Percentiles rank a stretch among this genome's conserved stretches.
Conservation (phyloP, 2,797 vertebrate species). For the Sphenopsis melanotis region DNA sequence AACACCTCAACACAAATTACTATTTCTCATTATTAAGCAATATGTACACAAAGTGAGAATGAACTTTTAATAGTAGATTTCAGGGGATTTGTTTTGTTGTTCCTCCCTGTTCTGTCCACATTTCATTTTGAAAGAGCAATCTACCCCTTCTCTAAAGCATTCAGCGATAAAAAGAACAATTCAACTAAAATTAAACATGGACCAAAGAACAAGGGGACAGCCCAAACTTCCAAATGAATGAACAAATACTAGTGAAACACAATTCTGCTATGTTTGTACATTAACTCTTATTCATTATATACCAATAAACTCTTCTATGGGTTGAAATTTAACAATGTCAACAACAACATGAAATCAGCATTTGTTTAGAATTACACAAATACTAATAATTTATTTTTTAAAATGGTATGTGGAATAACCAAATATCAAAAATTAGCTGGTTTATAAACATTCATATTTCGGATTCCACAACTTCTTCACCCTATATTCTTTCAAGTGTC, state of each 20-base stretch:
- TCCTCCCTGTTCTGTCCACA: neutral
- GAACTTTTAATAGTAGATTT: neutral
- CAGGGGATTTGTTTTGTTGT: neutral
- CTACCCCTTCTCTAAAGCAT: neutral
- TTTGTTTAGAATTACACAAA: neutral
- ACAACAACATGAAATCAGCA: neutral
- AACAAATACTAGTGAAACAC: neutral
- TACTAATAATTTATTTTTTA: neutral
- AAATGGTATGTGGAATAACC: neutral
- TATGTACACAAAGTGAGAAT: neutral
- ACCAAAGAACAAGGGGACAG: neutral
- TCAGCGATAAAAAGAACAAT: neutral
- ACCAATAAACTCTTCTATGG: neutral
- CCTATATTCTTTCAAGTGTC: neutral
- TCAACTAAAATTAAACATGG: neutral
- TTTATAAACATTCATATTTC: neutral
- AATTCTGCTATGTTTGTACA: neutral
- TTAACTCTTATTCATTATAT: neutral
- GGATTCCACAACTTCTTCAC: neutral
- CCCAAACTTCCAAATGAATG: neutral
- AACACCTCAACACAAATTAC: neutral
- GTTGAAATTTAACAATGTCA: neutral
- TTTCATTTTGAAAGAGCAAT: neutral
- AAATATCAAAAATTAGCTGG: neutral
- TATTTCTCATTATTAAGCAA: neutral